Conservation (phyloP, 2,113 vertebrate species). For the Climacteris rufus region DNA sequence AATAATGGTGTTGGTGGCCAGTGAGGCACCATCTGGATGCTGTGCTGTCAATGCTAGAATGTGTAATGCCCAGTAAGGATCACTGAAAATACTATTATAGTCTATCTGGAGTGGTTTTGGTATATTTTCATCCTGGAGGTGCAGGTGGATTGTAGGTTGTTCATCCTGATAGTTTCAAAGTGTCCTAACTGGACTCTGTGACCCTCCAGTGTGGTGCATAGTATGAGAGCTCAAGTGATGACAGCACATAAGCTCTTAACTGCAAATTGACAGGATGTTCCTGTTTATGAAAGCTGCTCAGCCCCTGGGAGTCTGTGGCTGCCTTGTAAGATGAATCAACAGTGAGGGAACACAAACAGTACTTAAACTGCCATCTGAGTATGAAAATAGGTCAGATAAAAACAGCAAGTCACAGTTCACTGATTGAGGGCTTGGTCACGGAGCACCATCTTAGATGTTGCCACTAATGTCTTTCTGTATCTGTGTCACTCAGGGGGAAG, state of each 20-base stretch:
- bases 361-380: background rate
- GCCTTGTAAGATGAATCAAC: conserved; percentile 18
- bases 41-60: background rate
- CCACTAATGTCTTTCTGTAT: background rate
- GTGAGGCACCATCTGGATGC: background rate
- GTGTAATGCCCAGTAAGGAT: background rate
- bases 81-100: background rate
- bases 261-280: conserved; percentile 4
- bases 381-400: conserved; percentile 4
- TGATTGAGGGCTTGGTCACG: background rate
- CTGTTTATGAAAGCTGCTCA: background rate
- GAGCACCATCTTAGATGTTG: background rate
- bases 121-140: background rate
- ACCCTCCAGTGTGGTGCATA: background rate
- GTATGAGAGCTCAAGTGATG: background rate
- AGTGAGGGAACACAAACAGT: background rate
- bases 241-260: background rate
- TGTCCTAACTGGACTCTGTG: background rate
- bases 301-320: background rate
- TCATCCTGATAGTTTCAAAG: background rate
- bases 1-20: background rate
- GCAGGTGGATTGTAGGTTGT: background rate
- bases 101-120: background rate
- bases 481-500: background rate
- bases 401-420: background rate